Evolutionary conservation across 2,888 invertebrate genomes (phyloP).

Genomic region (Arenicola marina): DNA sequence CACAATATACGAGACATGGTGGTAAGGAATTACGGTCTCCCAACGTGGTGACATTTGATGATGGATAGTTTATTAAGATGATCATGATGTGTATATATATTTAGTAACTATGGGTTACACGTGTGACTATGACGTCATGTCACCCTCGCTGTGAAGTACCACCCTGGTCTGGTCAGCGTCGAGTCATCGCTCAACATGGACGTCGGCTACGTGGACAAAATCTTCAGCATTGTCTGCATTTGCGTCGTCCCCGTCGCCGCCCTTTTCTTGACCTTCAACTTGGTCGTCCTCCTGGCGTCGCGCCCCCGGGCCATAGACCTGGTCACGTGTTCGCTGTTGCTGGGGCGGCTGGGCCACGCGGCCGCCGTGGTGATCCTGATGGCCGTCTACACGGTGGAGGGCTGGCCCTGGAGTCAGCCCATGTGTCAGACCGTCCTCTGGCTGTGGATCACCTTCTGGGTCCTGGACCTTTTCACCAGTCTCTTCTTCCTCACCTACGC

Average conservation of each 20-base stretch:
- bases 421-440: not conserved
- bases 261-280: not conserved
- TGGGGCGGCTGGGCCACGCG: constrained; percentile 4
- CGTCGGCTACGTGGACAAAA: not conserved
- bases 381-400: not conserved
- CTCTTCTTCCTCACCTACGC: not conserved
- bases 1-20: no score
- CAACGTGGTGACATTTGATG: no score
- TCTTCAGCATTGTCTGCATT: not conserved
- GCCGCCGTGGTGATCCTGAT: not conserved
- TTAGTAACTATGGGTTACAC: no score
- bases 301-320: not conserved
- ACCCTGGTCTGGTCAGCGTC: no score
- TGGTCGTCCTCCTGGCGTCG: not conserved
- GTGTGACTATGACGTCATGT: no score
- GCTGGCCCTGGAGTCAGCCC: not conserved
- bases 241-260: not conserved
- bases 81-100: no score
- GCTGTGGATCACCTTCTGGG: not conserved
- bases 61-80: no score
- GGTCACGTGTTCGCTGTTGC: constrained; percentile 1
- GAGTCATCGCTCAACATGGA: no score
- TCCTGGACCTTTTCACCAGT: not conserved
- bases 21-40: no score
- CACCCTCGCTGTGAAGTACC: no score